phyloP scores from a whole-genome alignment of 2,888 invertebrate species.

The Nephrotoma appendiculata region DNA sequence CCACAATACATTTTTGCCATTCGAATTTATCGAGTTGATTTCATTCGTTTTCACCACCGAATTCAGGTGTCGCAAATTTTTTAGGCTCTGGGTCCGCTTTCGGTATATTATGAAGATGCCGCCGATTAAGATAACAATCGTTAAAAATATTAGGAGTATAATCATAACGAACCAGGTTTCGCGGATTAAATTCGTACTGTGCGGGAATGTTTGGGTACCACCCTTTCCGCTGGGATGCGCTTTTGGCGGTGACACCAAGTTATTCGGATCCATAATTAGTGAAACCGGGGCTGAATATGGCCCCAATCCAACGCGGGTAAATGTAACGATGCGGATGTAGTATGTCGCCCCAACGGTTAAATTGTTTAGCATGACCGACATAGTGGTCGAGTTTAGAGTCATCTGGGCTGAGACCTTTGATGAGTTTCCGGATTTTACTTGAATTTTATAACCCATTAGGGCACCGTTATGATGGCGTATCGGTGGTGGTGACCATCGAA shows the following conservation, averaged over 20 bases:
- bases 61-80: conserved; percentile 48
- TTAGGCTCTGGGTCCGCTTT: conserved; percentile 30
- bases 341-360: conserved; percentile 74
- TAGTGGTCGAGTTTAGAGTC: conserved; percentile 75
- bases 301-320: conserved; percentile 75
- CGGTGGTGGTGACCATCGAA: conserved; percentile 70
- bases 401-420: conserved; percentile 58
- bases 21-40: conserved; percentile 33
- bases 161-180: conserved; percentile 32
- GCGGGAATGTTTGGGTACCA: conserved; percentile 20
- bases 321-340: conserved; percentile 77
- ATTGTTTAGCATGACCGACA: conserved; percentile 80
- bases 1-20: conserved; percentile 51
- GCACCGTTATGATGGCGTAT: conserved; percentile 62
- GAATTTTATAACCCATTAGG: conserved; percentile 32
- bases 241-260: conserved; percentile 31
- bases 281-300: conserved; percentile 66
- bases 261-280: conserved; percentile 31
- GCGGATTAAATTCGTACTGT: conserved; percentile 27
- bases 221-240: conserved; percentile 34
- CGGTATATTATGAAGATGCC: conserved; percentile 30
- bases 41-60: conserved; percentile 32
- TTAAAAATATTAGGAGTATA: conserved; percentile 26
- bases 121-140: conserved; percentile 25
- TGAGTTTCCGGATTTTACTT: conserved; percentile 42